Percentiles rank a stretch among this genome's conserved stretches.
These are phyloP conservation scores for Drosophila maculinotata DNA, from an alignment of 2,888 invertebrate genomes.

Conservation along the genomic window DNA sequence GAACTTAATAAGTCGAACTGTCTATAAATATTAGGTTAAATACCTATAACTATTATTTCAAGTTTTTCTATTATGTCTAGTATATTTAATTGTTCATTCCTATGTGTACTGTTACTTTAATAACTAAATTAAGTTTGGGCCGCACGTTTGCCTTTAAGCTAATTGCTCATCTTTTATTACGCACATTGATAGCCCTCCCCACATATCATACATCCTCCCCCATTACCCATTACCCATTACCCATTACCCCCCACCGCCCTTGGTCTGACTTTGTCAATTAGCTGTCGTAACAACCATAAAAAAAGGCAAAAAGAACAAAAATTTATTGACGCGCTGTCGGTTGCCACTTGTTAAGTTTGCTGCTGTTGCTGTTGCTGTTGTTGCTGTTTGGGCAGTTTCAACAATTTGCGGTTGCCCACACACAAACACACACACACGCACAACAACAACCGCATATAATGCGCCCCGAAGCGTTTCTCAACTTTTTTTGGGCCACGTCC, in stretches of 20 bases:
- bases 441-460: conserved; percentile 40
- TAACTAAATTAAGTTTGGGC: conserved; percentile 1
- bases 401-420: conserved; percentile 70
- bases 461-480: conserved; percentile 53
- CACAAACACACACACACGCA: conserved; percentile 8
- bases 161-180: conserved; percentile 24
- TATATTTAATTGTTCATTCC: background rate
- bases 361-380: conserved; percentile 29
- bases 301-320: conserved; percentile 9
- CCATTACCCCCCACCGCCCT: background rate
- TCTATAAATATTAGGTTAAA: no score
- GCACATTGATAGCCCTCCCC: background rate
- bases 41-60: no score
- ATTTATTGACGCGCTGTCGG: conserved; percentile 70
- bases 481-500: conserved; percentile 35
- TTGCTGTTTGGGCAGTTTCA: conserved; percentile 58
- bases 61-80: background rate
- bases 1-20: no score
- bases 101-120: background rate
- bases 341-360: conserved; percentile 65
- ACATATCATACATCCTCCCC: background rate
- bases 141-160: conserved; percentile 25
- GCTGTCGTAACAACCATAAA: conserved; percentile 57
- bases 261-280: conserved; percentile 59
- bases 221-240: background rate